Evolutionary conservation across 2,797 vertebrate genomes (phyloP), one percentile per base, ranked within the genome.

Genomic region (Schizothorax lantsangensis): DNA sequence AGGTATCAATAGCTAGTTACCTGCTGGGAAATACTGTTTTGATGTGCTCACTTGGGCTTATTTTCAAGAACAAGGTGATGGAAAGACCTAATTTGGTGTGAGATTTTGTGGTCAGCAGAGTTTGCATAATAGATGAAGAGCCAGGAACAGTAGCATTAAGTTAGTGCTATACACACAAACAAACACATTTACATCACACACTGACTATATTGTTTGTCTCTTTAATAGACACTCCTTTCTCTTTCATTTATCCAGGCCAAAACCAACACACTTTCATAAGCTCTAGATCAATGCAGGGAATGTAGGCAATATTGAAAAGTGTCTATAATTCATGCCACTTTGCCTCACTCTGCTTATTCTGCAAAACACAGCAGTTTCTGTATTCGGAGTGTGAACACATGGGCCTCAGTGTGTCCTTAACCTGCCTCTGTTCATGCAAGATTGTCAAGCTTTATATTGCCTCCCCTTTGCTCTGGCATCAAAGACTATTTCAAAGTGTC

Each of bases 321-420:
- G 77, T 90, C 73, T 68, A 86, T 89, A 89, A 90, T 90, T 90
- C 86, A 90, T 88, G 84, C 17, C 15, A 43, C 78, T 84, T 84
- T 79, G 36, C 43, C 62, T 83, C 2, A 23, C 69, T 40, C 73
- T 89, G 88, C 89, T 90, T 90, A 89, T 86, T 45, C 89, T 86
- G 88, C 86, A 88, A 84, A 82, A 90, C 83, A 49, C 33, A 26
- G 21, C 54, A 73, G 38, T 68, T 73, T 52, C 64, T 77, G 36
- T 75, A 57, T 68, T 83, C 11, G 7, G 36, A 43, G n/a, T 30
- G 49, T 71, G 47, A 79, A 79, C 23, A 33, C 64, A n/a, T 43
- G 66, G 11, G n/a, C 47, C 38, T 71, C 19, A n/a, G 38, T 71
- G 6, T 79, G 77, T 79, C 77, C 15, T 79, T 71, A 85, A n/a